These are phyloP conservation scores for Bombylius discolor DNA, from an alignment of 2,888 invertebrate genomes.

Conservation along the genomic window DNA sequence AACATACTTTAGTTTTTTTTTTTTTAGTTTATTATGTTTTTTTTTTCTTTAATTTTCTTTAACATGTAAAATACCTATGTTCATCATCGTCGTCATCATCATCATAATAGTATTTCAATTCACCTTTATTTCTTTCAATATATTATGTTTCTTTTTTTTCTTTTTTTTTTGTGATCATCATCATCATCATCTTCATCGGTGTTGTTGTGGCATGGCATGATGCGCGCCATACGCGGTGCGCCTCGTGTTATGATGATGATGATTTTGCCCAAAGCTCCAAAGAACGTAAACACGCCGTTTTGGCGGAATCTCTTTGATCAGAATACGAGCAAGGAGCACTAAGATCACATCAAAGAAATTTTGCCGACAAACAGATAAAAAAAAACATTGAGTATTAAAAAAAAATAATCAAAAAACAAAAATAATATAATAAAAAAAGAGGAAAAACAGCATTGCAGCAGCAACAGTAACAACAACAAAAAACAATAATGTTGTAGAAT, in stretches of 20 bases:
- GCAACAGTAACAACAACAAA: too few species aligned
- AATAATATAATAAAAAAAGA: not conserved
- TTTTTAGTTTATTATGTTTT: too few species aligned
- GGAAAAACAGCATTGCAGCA: slow-evolving; percentile 4
- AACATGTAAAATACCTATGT: too few species aligned
- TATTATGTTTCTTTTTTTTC: too few species aligned
- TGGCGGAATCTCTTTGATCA: slow-evolving; percentile 40
- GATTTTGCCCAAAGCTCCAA: slow-evolving; percentile 19
- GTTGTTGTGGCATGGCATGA: not conserved
- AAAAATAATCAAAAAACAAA: slow-evolving; percentile 8
- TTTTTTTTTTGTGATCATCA: too few species aligned
- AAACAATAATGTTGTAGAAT: too few species aligned
- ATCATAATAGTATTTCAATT: too few species aligned
- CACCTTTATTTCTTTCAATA: too few species aligned
- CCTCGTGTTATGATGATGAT: slow-evolving; percentile 11
- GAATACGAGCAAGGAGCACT: slow-evolving; percentile 38
- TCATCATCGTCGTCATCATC: too few species aligned
- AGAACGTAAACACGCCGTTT: slow-evolving; percentile 25
- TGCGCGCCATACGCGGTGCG: not conserved
- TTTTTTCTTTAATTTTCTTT: too few species aligned
- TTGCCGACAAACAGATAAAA: slow-evolving; percentile 24
- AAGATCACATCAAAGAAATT: slow-evolving; percentile 37
- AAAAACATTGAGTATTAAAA: slow-evolving; percentile 6
- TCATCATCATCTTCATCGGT: too few species aligned
- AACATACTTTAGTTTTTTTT: too few species aligned